A percentile compares a stretch with the other conserved stretches of the same genome.
Evolutionary conservation across 2,797 vertebrate genomes (phyloP).

Genomic region (Hafferia zeledoni): DNA sequence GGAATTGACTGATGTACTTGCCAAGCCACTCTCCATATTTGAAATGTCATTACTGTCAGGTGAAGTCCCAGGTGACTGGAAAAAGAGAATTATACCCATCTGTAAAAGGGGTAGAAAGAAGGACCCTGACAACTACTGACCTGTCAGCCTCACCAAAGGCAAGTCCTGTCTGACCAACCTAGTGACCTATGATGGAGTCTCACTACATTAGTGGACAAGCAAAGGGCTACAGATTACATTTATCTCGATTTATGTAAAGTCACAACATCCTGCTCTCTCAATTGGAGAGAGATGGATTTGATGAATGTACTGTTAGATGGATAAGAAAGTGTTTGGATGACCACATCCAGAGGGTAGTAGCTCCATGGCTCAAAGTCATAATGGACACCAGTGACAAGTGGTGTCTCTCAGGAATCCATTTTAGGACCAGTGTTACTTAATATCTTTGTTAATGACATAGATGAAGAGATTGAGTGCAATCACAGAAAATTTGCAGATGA

Average conservation of each 20-base stretch:
- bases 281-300: not conserved
- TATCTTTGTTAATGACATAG: not conserved
- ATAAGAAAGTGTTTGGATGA: not conserved
- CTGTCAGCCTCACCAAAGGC: not conserved
- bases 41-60: not conserved
- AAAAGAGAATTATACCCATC: not conserved
- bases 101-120: not conserved
- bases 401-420: not conserved
- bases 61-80: not conserved
- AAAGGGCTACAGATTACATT: not conserved
- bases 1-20: not conserved
- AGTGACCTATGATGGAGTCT: no score
- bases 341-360: not conserved
- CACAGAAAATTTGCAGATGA: not conserved
- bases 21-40: not conserved
- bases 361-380: not conserved
- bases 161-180: not conserved
- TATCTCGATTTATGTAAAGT: not conserved
- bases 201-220: no score
- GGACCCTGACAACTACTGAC: not conserved
- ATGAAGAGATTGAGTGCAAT: not conserved
- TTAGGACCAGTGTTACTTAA: not conserved
- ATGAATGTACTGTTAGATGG: not conserved
- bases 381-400: not conserved
- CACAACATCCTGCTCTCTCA: not conserved